Evolutionary conservation across 2,113 vertebrate species (phyloP), one percentile per base, ranked within the genome.

Genomic region (Hippocampus comes): DNA sequence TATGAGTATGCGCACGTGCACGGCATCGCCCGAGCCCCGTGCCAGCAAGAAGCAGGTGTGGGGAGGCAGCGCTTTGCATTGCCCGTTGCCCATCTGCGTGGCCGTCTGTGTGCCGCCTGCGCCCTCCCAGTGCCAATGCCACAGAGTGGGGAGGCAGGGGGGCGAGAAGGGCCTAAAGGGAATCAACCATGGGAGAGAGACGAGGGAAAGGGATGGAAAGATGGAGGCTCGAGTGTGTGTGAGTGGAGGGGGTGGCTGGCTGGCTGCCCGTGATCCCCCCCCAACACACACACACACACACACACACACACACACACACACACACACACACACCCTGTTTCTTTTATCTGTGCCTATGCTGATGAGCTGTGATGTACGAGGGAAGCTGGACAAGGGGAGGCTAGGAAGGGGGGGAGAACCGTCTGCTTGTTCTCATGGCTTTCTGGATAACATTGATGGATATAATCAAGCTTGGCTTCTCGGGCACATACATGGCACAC

Each of bases 41-140:
- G 91, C 90, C 91, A 92, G 88, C 80, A 82, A 91, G 90, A 90
- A 92, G 91, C 93, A 94, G 92, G 93, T 94, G 93, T 93, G 91
- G 83, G 79, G 84, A 88, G 90, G 87, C 89, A 87, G 91, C 91
- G 90, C 64, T 90, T 38, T 82, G 84, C 80, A 38, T 90, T 88
- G 92, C 91, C 91, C 91, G 89, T 84, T 89, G 90, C 90, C 93
- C 92, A 94, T 94, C 93, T 94, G 93, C 89, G 90, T 87, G 87
- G 87, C 92, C 91, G 92, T 93, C 92, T 94, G 90, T 91, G 89
- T 88, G 91, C 91, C 90, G 88, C 90, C 89, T 91, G 92, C 87
- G 89, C 91, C 92, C 90, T 81, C 82, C 73, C 87, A n/a, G 87
- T 91, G 90, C 91, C 91, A 93, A 84, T 74, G 82, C 83, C 80